Evolutionary conservation across 2,113 vertebrate genomes (phyloP), one percentile per base, ranked within the genome.

Genomic region (Tamias sibiricus): DNA sequence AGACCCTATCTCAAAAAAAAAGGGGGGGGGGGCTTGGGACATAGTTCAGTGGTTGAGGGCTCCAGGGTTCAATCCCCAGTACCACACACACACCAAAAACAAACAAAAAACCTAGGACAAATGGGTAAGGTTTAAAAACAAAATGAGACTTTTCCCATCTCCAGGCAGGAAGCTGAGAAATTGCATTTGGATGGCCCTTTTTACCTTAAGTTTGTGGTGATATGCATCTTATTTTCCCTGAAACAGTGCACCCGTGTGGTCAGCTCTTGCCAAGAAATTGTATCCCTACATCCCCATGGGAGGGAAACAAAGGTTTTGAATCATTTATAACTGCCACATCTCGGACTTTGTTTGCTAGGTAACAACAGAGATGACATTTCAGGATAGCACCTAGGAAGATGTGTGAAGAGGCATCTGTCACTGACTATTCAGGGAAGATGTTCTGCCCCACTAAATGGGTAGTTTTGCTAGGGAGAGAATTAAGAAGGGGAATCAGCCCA

Each of bases 321-420:
- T 97, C 86, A 97, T 98, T 97, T 96, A 97, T 96, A 74, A 83
- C 57, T 42, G 89, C 83, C 66, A 87, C 47, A 76, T 94, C 77
- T 87, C 87, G 64, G 90, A 66, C 77, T 54, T 64, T 42, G 49
- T 96, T 68, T 96, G 69, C 96, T 87, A 89, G 85, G 87, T 85
- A 83, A 85, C 17, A 26, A 62, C 44, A 82, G 90, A 95, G 94
- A 71, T 87, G 86, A 72, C 54, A 69, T 96, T 97, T 93, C 64
- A 94, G 84, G 87, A 68, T 9, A 24, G 72, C 54, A 74, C 40
- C 83, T 20, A 72, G 80, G 69, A 90, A 84, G 81, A 76, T 69
- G 80, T 35, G 19, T 13, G 66, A 66, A 69, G 42, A 62, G 64
- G 37, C 42, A 37, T 19, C 59, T 64, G 62, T 87, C 7, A 3